phyloP scores from a whole-genome alignment of 2,797 vertebrate genomes.

The Chlorospingus semifuscus region DNA sequence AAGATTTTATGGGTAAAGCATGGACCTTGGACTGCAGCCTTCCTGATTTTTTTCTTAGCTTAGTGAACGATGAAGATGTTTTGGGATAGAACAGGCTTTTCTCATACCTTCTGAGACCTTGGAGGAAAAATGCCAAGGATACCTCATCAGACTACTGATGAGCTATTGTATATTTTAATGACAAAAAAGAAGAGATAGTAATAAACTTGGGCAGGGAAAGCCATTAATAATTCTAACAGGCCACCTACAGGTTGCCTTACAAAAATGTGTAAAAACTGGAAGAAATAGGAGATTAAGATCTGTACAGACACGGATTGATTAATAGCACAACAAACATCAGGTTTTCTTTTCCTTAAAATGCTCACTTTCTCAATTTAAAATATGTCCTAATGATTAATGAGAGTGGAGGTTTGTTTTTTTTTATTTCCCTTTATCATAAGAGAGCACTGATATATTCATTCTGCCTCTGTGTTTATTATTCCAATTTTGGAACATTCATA shows the following conservation, averaged over 20 bases:
- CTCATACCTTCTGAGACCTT: background rate
- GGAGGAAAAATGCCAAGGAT: background rate
- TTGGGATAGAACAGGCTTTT: background rate
- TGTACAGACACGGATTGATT: background rate
- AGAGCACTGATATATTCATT: background rate
- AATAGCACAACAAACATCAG: background rate
- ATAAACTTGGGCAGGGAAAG: background rate
- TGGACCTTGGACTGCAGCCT: background rate
- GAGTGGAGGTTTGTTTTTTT: background rate
- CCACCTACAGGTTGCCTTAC: background rate
- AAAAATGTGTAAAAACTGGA: background rate
- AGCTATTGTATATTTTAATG: background rate
- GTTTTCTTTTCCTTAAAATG: background rate
- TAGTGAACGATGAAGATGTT: background rate
- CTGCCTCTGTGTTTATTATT: background rate
- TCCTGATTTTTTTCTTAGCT: background rate
- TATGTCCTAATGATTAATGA: background rate
- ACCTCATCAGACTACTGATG: background rate
- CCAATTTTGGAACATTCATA: background rate
- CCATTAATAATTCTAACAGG: background rate
- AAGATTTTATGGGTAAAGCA: background rate
- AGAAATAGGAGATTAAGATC: background rate
- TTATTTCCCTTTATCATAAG: background rate
- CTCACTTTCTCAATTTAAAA: background rate
- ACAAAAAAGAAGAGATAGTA: background rate